Conservation (phyloP, 2,113 vertebrate genomes). For the Cervus canadensis region DNA sequence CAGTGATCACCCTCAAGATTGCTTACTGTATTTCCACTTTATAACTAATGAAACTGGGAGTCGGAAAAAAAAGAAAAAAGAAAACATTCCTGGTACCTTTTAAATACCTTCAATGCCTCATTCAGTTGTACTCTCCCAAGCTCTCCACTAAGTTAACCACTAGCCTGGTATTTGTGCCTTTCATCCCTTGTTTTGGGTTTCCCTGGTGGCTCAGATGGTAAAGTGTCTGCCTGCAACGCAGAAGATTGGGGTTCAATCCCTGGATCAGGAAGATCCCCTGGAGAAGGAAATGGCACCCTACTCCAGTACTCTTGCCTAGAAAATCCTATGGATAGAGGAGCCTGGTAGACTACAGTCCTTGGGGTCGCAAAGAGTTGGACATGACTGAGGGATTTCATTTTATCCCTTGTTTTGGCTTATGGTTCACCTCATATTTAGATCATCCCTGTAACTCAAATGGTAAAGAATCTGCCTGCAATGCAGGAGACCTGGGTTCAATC, state of each 20-base stretch:
- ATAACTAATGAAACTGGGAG: background rate
- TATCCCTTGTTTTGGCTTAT: background rate
- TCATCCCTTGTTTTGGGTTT: background rate
- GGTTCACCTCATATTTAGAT: too few relatives aligned
- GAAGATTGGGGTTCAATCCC: background rate
- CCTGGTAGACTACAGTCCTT: background rate
- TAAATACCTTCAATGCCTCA: background rate
- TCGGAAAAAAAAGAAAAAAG: background rate
- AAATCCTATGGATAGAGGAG: background rate
- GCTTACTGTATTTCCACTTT: background rate
- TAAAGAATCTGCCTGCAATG: background rate
- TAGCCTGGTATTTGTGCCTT: background rate
- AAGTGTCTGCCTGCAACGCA: background rate
- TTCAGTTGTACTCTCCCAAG: background rate
- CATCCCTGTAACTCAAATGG: background rate
- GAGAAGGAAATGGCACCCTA: background rate
- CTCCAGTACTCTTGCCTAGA: background rate
- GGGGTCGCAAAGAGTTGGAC: rapidly evolving
- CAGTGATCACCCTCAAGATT: background rate
- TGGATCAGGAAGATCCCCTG: background rate
- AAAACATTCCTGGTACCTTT: background rate
- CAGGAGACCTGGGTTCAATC: background rate
- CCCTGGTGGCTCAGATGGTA: background rate
- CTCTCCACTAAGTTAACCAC: background rate
- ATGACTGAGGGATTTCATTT: background rate